Conservation (phyloP, 2,888 invertebrate genomes). For the Tridacna gigas region DNA sequence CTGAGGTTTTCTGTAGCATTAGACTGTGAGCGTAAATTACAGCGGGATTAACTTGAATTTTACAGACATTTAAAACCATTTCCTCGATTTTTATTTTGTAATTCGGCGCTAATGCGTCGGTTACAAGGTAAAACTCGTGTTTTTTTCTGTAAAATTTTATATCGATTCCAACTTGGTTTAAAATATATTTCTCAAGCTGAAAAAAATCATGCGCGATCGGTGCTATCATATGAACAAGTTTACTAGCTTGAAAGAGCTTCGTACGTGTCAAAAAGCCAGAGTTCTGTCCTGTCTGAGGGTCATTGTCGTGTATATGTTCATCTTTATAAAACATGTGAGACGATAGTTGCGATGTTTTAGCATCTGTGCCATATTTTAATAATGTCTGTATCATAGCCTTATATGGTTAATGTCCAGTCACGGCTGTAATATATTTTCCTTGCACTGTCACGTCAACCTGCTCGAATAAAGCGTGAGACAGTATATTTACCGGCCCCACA, state of each 20-base stretch:
- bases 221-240: too few species aligned
- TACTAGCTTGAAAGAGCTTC: too few species aligned
- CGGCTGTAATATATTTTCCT: conserved; percentile 41
- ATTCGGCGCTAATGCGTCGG: not conserved
- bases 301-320: not conserved
- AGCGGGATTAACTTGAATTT: too few species aligned
- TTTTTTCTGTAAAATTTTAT: not conserved
- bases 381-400: conserved; percentile 50
- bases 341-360: conserved; percentile 19
- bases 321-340: conserved; percentile 30
- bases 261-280: too few species aligned
- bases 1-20: not conserved
- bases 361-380: conserved; percentile 16
- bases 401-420: conserved; percentile 55
- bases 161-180: not conserved
- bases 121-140: conserved; percentile 8
- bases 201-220: conserved; percentile 2
- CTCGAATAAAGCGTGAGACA: conserved; percentile 31
- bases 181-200: not conserved
- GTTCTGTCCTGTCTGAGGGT: too few species aligned
- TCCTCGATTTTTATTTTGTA: not conserved
- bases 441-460: conserved; percentile 42
- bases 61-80: not conserved
- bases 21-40: not conserved
- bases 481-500: too few species aligned